Evolutionary conservation across 2,797 vertebrate species (phyloP), one percentile per base, ranked within the genome.

Genomic region (Tamandua tetradactyla): DNA sequence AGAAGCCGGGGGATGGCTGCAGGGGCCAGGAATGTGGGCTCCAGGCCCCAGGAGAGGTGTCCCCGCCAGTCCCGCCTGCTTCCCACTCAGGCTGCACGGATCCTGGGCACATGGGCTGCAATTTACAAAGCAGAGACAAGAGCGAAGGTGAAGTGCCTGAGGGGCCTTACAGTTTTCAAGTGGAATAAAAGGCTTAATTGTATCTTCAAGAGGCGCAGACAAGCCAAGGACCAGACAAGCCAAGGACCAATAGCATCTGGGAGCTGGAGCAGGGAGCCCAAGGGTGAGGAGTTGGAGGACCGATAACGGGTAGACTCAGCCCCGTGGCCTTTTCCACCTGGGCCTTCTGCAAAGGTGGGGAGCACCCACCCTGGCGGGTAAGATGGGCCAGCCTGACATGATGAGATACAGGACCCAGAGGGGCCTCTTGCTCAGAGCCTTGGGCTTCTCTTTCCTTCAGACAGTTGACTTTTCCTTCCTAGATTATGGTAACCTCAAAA

Each of bases 91-190:
- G 95, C 95, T 86, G 47, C 66, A 55, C 75, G 85, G 71, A 32
- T 96, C 94, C 80, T 88, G 61, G 37, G 59, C 49, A 78, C 94
- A 52, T 95, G 85, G 72, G 87, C 96, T 94, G 89, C 96, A 83
- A 66, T 81, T 93, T 89, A 94, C 93, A 95, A 44, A 96, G 97
- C 95, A 96, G 95, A 95, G 97, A 96, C 49, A 61, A 98, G 96
- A 96, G 44, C 62, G 94, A 96, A 95, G 59, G 92, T 91, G 94
- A 96, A 92, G 61, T 89, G 97, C 98, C 97, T 18, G 44, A 97
- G 94, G 95, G 55, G 23, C 78, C 96, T n/a, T 94, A 62, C 97
- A 96, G 97, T 97, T 98, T 98, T 98, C 96, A 96, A 96, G 96
- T 90, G 76, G 2, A 25, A 62, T 32, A 93, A 91, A 85, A 71